Base-by-base conservation (phyloP, 2,113 vertebrate species). In the Corythaixoides concolor region DNA sequence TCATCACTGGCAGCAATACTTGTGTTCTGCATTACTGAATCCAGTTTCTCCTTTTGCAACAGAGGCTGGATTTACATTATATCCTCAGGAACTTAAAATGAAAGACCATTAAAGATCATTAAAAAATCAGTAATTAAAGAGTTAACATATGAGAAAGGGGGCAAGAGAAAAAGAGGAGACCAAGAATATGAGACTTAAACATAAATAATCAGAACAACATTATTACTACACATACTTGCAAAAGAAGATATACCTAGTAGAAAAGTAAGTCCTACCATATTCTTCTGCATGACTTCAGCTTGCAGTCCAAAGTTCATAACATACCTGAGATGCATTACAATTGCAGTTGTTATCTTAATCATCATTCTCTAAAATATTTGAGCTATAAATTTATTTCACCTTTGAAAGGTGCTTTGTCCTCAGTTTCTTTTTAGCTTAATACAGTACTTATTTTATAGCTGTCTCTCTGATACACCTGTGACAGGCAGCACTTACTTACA, bases 141-240 rank as follows among this genome's bases (percentile, higher is more conserved):
- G 22, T 16, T 64, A 50, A n/a, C 4, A 28, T 23, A 49, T 20
- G 16, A 59, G 39, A 53, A 76, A 11, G 6, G 11, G 6, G 2
- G 0, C 1, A 3, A 0, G 2, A 23, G 6, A 23, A 28, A 39
- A 83, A 53, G 70, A 53, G 2, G 3, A 35, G 9, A 58, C 24
- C 2, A 49, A 64, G 53, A 67, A 72, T 62, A 50, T 32, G 19
- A 69, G 6, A 74, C 45, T 73, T 47, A 24, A 66, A 33, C 8
- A 50, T 27, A 47, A 77, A 27, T 4, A 79, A 62, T 15, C 17
- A 66, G 14, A 80, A 64, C 5, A 79, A 33, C 7, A 39, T 28
- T 43, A 58, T 35, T 27, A 27, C 23, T 56, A 59, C 9, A 19
- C 12, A 35, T n/a, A 12, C 12, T 50, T 83, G 22, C 26, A 72